Conservation (phyloP, 2,888 invertebrate species). For the Hyppa rectilinea region DNA sequence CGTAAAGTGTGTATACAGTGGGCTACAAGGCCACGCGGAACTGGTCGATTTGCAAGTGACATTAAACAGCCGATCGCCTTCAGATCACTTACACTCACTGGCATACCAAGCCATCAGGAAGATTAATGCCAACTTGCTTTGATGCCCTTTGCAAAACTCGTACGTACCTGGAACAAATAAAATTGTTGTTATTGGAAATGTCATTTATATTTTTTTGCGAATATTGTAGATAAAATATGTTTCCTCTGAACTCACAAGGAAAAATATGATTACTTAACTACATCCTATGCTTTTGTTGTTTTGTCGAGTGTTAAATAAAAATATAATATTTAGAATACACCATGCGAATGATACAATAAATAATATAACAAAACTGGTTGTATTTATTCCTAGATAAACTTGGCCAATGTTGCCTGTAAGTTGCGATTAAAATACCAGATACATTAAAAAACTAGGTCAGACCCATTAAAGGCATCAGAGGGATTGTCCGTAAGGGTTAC, state of each 20-base stretch:
- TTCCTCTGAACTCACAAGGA: background rate
- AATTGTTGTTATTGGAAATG: slow-evolving; percentile 34
- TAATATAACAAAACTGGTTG: background rate
- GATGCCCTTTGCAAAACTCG: slow-evolving; percentile 60
- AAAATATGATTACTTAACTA: background rate
- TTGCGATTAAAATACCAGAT: slow-evolving; percentile 18
- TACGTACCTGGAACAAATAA: slow-evolving; percentile 64
- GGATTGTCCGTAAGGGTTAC: no score
- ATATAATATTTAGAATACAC: background rate
- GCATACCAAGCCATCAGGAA: slow-evolving; percentile 57
- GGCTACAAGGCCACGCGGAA: slow-evolving; percentile 79
- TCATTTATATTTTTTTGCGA: background rate
- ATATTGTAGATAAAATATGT: background rate
- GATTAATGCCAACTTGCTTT: slow-evolving; percentile 50
- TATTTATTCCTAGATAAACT: slow-evolving; percentile 11
- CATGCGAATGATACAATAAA: no score
- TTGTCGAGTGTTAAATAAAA: background rate
- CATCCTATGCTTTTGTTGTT: background rate
- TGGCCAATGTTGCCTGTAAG: background rate
- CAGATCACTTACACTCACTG: slow-evolving; percentile 68
- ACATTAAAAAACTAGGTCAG: slow-evolving; percentile 38
- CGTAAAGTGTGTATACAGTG: slow-evolving; percentile 44
- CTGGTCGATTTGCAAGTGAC: slow-evolving; percentile 74
- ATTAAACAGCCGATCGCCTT: slow-evolving; percentile 78
- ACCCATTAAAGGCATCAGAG: slow-evolving; percentile 29